Conservation (phyloP, 2,113 vertebrate species). For the Herpailurus yagouaroundi region DNA sequence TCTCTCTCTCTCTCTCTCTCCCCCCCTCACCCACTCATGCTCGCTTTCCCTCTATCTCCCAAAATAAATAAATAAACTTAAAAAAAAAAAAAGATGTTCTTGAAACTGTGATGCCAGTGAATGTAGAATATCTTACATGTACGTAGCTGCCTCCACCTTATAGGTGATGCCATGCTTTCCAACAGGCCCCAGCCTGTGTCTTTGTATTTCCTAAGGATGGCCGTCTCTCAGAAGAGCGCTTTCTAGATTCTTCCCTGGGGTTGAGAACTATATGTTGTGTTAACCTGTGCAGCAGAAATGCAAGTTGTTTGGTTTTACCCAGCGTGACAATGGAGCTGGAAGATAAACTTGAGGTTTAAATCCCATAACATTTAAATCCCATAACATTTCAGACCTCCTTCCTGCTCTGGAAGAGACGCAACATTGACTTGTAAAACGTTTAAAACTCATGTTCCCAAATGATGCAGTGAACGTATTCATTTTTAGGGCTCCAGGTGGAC, state of each 20-base stretch:
- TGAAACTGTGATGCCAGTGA: background rate
- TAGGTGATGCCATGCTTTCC: background rate
- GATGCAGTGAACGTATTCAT: slow-evolving; percentile 10
- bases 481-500: slow-evolving; percentile 97
- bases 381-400: background rate
- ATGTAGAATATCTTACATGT: rapidly evolving
- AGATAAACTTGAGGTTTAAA: background rate
- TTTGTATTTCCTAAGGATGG: background rate
- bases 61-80: no score
- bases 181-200: background rate
- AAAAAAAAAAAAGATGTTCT: background rate
- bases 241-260: rapidly evolving
- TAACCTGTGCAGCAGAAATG: background rate
- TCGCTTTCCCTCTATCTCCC: no score
- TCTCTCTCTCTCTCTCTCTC: no score
- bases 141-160: background rate
- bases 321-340: background rate
- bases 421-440: background rate
- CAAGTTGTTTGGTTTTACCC: background rate
- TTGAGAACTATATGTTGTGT: background rate
- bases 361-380: background rate
- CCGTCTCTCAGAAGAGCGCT: background rate
- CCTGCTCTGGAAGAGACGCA: background rate
- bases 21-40: no score
- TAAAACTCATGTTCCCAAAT: background rate